Evolutionary conservation across 2,797 vertebrate genomes (phyloP), one percentile per base, ranked within the genome.

Genomic region (Oryzias sinensis): DNA sequence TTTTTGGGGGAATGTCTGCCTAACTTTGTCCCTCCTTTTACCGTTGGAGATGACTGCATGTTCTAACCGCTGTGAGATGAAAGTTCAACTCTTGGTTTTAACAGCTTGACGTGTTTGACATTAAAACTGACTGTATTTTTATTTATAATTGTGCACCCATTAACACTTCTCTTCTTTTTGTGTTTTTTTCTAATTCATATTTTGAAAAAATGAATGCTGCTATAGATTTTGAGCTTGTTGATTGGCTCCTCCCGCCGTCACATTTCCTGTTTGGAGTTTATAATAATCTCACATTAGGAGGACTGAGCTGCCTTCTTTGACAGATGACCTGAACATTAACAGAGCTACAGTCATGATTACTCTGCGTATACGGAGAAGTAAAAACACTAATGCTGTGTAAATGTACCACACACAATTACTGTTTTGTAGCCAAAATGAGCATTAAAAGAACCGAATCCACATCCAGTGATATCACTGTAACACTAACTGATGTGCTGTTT

Each of bases 181-280:
- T 52, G 18, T 66, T 33, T 61, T 71, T 80, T 62, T 68, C 59
- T 79, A 51, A 62, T 56, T 63, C 64, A 25, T 70, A 59, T 49
- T 64, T 40, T 68, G 44, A 1, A 59, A 56, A 65, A 79, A 70
- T 61, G 77, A 76, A 83, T 41, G 87, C 84, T 83, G 82, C 81
- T 84, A 72, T 70, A 53, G 72, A 64, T 48, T 56, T 60, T 58
- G 67, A 72, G 61, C 41, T 24, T 1, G 53, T 60, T 9, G 5
- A 43, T 49, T 3, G 40, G 45, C 54, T 49, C 49, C 62, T 81
- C 62, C 57, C 50, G 24, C 53, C 63, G 22, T 68, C 59, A 3
- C 56, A 43, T 64, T 71, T 80, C 58, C 58, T 68, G 46, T 62
- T 50, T 18, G 65, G 67, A 70, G 27, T 27, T 37, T 37, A 37